These are phyloP conservation scores for Eupithecia tripunctaria DNA, from an alignment of 2,888 invertebrate species.

Conservation along the genomic window DNA sequence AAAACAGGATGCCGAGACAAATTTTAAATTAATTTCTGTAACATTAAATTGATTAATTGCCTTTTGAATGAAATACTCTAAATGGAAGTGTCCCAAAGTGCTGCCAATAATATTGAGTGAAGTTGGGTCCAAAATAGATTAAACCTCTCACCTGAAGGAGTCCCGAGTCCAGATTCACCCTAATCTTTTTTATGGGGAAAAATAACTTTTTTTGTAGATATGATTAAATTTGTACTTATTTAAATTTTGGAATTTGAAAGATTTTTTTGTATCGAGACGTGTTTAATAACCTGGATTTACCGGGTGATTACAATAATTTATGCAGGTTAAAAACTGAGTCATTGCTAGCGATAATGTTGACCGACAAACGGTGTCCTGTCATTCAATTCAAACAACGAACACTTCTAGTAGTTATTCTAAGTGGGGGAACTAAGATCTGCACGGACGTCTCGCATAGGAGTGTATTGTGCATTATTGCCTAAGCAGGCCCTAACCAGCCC, in stretches of 20 bases:
- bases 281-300: too few species aligned
- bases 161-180: constrained; percentile 3
- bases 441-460: too few species aligned
- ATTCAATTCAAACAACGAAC: too few species aligned
- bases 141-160: constrained; percentile 12
- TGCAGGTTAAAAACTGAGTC: too few species aligned
- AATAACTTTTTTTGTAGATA: constrained; percentile 41
- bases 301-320: too few species aligned
- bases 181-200: constrained; percentile 39
- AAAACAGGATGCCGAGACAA: constrained; percentile 25
- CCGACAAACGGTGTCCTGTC: too few species aligned
- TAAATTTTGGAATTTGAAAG: not conserved
- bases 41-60: constrained; percentile 51
- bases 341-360: too few species aligned
- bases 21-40: constrained; percentile 45
- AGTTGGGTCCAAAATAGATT: constrained; percentile 59
- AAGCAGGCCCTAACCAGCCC: too few species aligned
- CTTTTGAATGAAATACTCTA: constrained; percentile 47
- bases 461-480: too few species aligned
- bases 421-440: too few species aligned
- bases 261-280: too few species aligned
- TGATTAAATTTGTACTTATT: not conserved
- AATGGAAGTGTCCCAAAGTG: constrained; percentile 51
- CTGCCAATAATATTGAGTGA: constrained; percentile 59
- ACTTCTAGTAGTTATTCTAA: too few species aligned